phyloP scores from a whole-genome alignment of 2,888 invertebrate species.

The Blera fallax region DNA sequence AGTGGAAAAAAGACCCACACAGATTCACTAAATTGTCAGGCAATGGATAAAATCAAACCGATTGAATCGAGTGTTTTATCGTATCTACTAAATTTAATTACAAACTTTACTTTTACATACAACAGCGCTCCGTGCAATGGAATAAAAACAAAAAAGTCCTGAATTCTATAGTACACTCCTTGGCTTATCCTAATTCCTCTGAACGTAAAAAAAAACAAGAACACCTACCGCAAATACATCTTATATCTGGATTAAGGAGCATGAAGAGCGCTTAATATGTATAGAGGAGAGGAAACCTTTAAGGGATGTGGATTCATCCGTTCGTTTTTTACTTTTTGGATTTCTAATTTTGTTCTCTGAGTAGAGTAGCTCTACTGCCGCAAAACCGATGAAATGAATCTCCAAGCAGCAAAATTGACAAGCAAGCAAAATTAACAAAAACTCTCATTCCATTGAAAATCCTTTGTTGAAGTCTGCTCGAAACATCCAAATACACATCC shows the following conservation, averaged over 20 bases:
- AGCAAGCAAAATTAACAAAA: background rate
- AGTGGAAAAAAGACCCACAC: no score
- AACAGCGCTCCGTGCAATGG: no score
- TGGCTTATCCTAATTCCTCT: no score
- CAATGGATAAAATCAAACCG: no score
- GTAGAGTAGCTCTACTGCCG: background rate
- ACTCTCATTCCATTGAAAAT: background rate
- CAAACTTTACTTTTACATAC: no score
- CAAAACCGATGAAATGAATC: background rate
- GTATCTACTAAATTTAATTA: no score
- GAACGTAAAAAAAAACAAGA: no score
- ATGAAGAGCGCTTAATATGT: background rate
- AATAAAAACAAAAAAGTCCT: no score
- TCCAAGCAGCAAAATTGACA: background rate
- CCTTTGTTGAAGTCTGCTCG: background rate
- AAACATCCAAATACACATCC: background rate
- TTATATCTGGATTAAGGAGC: background rate
- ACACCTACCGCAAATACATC: background rate
- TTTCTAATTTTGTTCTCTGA: background rate
- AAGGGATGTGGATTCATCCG: background rate
- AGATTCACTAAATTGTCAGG: no score
- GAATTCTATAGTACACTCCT: no score
- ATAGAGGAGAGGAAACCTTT: background rate
- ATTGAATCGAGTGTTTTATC: no score
- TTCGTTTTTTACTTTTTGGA: background rate